phyloP scores from a whole-genome alignment of 2,113 vertebrate species.

The Cebus imitator region DNA sequence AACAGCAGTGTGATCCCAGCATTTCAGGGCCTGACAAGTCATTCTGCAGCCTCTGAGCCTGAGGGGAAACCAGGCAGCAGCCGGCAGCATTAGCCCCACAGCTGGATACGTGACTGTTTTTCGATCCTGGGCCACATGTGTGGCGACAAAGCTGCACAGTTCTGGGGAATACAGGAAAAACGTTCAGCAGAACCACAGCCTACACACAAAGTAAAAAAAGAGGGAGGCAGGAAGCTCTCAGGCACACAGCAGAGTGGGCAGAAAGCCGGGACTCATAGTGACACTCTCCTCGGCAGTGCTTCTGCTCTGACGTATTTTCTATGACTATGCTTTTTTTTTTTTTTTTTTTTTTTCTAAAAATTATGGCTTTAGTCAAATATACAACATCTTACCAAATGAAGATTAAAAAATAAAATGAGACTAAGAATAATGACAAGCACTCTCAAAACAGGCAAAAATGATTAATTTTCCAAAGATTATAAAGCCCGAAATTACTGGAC shows the following conservation, averaged over 20 bases:
- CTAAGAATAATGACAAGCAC: not conserved
- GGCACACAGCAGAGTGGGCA: not conserved
- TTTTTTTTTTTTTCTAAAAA: not conserved
- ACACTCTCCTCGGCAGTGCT: not conserved
- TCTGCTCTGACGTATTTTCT: fast-evolving
- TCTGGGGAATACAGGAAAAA: not conserved
- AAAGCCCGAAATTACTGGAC: not conserved
- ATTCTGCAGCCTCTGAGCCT: not conserved
- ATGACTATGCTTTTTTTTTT: not conserved
- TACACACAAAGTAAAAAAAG: not conserved
- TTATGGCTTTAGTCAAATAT: not conserved
- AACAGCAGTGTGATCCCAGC: fast-evolving
- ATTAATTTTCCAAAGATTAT: not conserved
- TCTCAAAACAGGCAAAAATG: not conserved
- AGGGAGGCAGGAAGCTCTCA: not conserved
- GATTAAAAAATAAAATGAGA: not conserved
- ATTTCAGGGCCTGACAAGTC: not conserved
- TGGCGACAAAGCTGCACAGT: not conserved
- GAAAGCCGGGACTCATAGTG: fast-evolving
- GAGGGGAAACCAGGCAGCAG: fast-evolving
- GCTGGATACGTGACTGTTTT: not conserved
- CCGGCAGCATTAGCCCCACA: fast-evolving
- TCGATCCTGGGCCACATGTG: not conserved
- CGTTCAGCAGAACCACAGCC: not conserved
- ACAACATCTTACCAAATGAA: not conserved